Conservation (phyloP, 2,113 vertebrate species). For the Nycticryphes semicollaris region DNA sequence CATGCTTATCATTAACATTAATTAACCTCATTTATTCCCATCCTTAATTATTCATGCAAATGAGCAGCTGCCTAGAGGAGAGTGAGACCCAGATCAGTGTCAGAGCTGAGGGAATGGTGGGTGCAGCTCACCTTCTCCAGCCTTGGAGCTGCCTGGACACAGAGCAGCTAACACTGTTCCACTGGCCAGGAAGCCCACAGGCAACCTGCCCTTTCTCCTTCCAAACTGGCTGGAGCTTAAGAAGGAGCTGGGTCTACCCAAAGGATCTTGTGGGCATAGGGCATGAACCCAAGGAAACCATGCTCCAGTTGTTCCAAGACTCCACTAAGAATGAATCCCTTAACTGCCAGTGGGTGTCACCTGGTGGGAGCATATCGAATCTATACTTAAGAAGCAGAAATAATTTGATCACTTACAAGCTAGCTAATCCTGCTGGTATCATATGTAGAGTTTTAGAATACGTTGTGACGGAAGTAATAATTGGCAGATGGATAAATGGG, state of each 20-base stretch:
- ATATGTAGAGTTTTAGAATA: neutral
- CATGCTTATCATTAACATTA: neutral
- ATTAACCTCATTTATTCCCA: neutral
- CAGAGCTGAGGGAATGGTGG: neutral
- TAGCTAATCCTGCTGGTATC: neutral
- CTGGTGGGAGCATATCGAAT: neutral
- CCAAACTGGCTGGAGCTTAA: neutral
- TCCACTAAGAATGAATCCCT: neutral
- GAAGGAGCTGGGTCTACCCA: neutral
- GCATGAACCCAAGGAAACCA: neutral
- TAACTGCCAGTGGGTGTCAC: neutral
- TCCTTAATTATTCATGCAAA: neutral
- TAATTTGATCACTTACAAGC: neutral
- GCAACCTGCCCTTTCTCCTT: neutral
- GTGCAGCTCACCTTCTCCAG: neutral
- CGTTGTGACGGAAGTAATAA: neutral
- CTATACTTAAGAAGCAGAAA: neutral
- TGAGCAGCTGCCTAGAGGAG: neutral
- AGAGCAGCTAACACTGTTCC: neutral
- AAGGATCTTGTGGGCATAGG: neutral
- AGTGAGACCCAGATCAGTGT: fast-evolving
- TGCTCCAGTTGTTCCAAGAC: neutral
- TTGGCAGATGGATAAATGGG: neutral
- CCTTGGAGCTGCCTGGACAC: neutral
- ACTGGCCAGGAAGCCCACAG: neutral